Conservation (phyloP, 2,888 invertebrate species). For the Limenitis camilla region DNA sequence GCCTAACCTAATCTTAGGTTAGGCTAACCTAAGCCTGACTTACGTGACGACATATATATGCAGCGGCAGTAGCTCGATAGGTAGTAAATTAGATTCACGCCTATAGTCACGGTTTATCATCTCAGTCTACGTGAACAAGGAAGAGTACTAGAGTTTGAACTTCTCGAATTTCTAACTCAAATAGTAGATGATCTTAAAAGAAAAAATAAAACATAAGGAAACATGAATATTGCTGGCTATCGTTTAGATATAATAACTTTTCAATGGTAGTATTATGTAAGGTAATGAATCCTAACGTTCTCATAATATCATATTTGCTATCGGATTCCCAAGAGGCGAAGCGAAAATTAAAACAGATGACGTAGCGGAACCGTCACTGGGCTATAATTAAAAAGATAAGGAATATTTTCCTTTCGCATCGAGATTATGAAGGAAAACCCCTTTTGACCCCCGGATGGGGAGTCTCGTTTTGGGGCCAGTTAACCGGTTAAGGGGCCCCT, state of each 20-base stretch:
- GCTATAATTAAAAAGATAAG: constrained; percentile 74
- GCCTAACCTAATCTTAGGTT: too few species aligned
- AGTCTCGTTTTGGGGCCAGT: constrained; percentile 43
- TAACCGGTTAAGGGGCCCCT: constrained; percentile 63
- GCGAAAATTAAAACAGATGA: constrained; percentile 72
- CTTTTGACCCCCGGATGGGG: constrained; percentile 41
- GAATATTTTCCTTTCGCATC: constrained; percentile 60
- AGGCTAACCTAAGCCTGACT: too few species aligned
- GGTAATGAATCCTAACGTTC: constrained; percentile 28
- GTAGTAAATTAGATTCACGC: too few species aligned
- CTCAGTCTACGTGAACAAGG: too few species aligned
- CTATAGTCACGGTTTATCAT: too few species aligned
- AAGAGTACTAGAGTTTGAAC: too few species aligned
- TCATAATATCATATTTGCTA: constrained; percentile 34
- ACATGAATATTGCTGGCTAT: too few species aligned
- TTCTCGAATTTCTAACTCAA: too few species aligned
- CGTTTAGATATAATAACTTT: constrained; percentile 1
- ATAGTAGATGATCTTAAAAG: too few species aligned
- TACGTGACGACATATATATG: too few species aligned
- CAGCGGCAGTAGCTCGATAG: too few species aligned
- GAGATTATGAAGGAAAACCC: constrained; percentile 55
- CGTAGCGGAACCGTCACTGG: constrained; percentile 56
- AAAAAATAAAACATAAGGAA: too few species aligned
- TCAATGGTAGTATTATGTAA: constrained; percentile 15
- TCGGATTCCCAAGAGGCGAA: constrained; percentile 45